Percentiles rank a stretch among this genome's conserved stretches.
These are phyloP conservation scores for Caenorhabditis zanzibari DNA, from an alignment of 2,888 invertebrate species.

Conservation along the genomic window DNA sequence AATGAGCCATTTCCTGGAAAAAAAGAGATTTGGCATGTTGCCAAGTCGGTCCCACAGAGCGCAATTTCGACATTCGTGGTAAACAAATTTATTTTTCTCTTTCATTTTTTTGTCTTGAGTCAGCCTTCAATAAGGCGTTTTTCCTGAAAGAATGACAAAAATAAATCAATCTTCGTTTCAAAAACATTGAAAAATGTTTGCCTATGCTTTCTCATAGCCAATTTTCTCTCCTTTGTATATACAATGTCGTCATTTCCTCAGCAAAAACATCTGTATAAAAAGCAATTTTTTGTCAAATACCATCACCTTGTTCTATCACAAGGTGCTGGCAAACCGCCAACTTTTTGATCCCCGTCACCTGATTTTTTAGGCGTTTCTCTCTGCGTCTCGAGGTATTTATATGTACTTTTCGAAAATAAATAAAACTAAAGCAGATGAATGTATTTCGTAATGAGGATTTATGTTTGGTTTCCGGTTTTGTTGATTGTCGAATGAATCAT, in stretches of 20 bases:
- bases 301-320: slow-evolving; percentile 25
- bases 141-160: neutral
- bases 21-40: slow-evolving; percentile 43
- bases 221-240: neutral
- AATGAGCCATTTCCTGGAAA: slow-evolving; percentile 46
- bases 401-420: slow-evolving; percentile 31
- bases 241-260: slow-evolving; percentile 22
- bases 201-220: neutral
- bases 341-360: slow-evolving; percentile 44
- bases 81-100: slow-evolving; percentile 2
- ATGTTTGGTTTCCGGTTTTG: slow-evolving; percentile 34
- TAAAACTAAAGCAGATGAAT: slow-evolving; percentile 23
- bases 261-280: slow-evolving; percentile 27
- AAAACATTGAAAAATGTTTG: neutral
- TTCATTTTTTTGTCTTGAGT: neutral
- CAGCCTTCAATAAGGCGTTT: neutral
- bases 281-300: slow-evolving; percentile 13
- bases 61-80: slow-evolving; percentile 11
- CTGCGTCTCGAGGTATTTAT: slow-evolving; percentile 33
- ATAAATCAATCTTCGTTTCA: neutral
- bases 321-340: slow-evolving; percentile 46
- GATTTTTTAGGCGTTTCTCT: slow-evolving; percentile 7
- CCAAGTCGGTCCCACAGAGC: slow-evolving; percentile 45
- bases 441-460: slow-evolving; percentile 40
- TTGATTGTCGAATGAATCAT: slow-evolving; percentile 41